Evolutionary conservation across 2,113 vertebrate species (phyloP).

Genomic region (Jacana jacana): DNA sequence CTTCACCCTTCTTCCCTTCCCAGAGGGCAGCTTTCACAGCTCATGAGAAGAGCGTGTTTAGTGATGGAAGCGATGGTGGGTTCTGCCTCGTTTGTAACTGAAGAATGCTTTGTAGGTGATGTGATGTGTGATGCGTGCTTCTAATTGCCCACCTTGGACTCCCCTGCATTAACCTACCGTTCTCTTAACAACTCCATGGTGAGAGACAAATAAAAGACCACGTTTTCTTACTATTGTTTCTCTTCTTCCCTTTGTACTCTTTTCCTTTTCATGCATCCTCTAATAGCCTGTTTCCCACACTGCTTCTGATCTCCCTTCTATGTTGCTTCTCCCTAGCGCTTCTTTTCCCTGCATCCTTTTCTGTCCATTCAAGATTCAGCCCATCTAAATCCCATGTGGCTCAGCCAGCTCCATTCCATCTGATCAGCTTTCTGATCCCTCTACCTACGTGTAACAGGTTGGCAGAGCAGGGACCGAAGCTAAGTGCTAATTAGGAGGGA

Average conservation of each 20-base stretch:
- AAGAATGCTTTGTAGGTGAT: background rate
- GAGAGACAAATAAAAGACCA: background rate
- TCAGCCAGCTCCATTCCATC: background rate
- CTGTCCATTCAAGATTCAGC: background rate
- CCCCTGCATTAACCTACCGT: background rate
- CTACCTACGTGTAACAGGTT: background rate
- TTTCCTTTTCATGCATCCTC: background rate
- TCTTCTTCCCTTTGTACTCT: background rate
- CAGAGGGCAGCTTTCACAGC: background rate
- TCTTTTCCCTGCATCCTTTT: background rate
- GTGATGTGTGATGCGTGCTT: background rate
- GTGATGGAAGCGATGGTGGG: background rate
- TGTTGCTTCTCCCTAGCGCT: background rate
- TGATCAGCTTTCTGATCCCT: constrained; percentile 1
- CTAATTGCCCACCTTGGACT: background rate
- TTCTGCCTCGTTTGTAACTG: background rate
- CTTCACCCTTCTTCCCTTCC: background rate
- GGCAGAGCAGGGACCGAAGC: background rate
- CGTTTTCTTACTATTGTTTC: constrained; percentile 17
- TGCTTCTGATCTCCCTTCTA: background rate
- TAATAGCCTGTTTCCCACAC: background rate
- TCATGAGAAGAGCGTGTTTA: background rate
- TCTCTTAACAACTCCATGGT: background rate
- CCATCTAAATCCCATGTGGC: background rate
- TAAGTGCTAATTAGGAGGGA: constrained; percentile 13